Conservation (phyloP, 2,888 invertebrate genomes). For the Emmelina monodactyla region DNA sequence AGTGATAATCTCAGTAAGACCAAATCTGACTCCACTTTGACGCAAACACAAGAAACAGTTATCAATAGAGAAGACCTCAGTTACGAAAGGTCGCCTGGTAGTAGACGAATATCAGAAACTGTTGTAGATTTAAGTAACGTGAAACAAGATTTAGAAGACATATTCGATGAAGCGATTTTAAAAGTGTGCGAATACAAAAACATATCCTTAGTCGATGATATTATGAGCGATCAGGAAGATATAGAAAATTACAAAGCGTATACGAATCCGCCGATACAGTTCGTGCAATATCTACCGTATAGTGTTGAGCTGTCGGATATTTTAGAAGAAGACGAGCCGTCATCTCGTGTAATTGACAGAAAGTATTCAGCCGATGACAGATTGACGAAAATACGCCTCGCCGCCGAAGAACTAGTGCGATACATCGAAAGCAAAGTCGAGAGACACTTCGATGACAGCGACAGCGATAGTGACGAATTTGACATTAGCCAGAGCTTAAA, state of each 20-base stretch:
- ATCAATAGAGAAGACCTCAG: slow-evolving; percentile 37
- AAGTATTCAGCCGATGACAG: slow-evolving; percentile 31
- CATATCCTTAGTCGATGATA: slow-evolving; percentile 30
- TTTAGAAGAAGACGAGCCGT: slow-evolving; percentile 52
- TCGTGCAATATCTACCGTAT: slow-evolving; percentile 34
- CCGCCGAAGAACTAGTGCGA: slow-evolving; percentile 37
- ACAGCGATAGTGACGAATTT: slow-evolving; percentile 37
- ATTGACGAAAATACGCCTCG: slow-evolving; percentile 25
- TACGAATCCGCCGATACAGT: slow-evolving; percentile 43
- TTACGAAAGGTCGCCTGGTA: slow-evolving; percentile 26
- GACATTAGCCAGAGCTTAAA: slow-evolving; percentile 36
- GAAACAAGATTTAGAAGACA: slow-evolving; percentile 46
- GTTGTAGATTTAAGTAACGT: slow-evolving; percentile 45
- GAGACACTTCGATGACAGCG: slow-evolving; percentile 22
- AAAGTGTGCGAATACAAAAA: slow-evolving; percentile 31
- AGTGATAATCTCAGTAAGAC: slow-evolving; percentile 58
- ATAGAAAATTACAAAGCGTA: slow-evolving; percentile 46
- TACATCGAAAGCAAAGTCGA: slow-evolving; percentile 43
- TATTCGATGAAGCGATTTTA: slow-evolving; percentile 38
- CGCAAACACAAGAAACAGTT: slow-evolving; percentile 54
- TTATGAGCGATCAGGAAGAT: slow-evolving; percentile 52
- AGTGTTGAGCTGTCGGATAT: slow-evolving; percentile 56
- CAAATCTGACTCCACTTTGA: slow-evolving; percentile 54
- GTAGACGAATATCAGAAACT: slow-evolving; percentile 48
- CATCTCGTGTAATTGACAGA: slow-evolving; percentile 31